Percentiles rank a stretch among this genome's conserved stretches.
Conservation (phyloP, 2,113 vertebrate species). For the Aegithalos caudatus region DNA sequence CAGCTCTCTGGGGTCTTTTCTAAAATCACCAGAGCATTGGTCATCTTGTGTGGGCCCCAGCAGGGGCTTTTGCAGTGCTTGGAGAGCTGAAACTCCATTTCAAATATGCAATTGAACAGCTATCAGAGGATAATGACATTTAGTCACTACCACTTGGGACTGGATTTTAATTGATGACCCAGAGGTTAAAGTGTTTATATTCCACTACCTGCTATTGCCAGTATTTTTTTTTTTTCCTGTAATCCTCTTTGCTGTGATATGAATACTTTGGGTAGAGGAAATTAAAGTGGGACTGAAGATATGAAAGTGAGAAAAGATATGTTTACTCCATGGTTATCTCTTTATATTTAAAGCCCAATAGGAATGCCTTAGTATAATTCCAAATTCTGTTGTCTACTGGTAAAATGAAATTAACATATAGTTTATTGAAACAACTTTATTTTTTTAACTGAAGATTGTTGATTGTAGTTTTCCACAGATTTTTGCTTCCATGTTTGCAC, state of each 20-base stretch:
- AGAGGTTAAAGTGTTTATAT: constrained; percentile 51
- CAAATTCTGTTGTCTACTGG: not conserved
- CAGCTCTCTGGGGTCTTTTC: not conserved
- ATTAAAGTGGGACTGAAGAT: not conserved
- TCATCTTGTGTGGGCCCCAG: not conserved
- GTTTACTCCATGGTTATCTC: not conserved
- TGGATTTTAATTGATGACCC: constrained; percentile 59
- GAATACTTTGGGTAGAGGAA: not conserved
- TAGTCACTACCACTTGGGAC: constrained; percentile 42
- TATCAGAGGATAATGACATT: constrained; percentile 24
- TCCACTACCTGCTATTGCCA: not conserved
- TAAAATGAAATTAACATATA: not conserved
- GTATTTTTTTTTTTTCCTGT: not conserved
- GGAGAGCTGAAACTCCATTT: not conserved
- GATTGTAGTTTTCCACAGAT: not conserved
- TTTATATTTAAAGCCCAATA: not conserved
- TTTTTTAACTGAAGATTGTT: not conserved
- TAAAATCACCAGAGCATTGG: not conserved
- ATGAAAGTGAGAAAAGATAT: not conserved
- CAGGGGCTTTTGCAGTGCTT: not conserved
- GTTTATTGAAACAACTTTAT: not conserved
- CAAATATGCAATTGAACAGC: not conserved
- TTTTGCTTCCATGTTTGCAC: not conserved
- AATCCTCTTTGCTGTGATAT: not conserved
- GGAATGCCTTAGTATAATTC: not conserved